Base-by-base conservation (phyloP, 2,888 invertebrate genomes). In the Philereme transversata region DNA sequence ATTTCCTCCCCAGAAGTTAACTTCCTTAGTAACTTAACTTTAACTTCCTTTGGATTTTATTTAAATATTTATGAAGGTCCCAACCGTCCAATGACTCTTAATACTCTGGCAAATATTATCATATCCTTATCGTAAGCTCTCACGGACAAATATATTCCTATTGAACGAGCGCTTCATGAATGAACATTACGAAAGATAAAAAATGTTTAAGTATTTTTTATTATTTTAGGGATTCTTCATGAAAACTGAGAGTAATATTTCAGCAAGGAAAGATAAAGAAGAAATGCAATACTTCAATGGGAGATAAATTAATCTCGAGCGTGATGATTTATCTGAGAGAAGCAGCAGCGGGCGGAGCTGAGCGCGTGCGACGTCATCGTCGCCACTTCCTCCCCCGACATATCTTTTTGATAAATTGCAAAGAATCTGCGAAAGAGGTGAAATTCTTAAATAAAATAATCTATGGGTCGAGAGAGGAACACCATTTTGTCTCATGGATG, bases 11-110 rank as follows among this genome's bases (percentile, higher is more conserved):
- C 74, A 67, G 78, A 87, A 85, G 83, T 84, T 84, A 79, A 84
- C 81, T 86, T 84, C 78, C 77, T 56, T 58, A 62, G 22, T 22
- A 22, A 22, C 22, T 22, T 22, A 22, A 22, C 22, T 22, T 22
- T 22, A 22, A 22, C 22, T 22, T 22, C 22, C 22, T 22, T 22
- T 82, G 81, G 82, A 76, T 79, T 59, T 83, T 82, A 78, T 82
- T 85, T 88, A 81, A 85, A 87, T 87, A 88, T 88, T 88, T 88
- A 88, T 88, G 84, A 86, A 81, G 80, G 72, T 72, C 68, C 72
- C 75, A 70, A 77, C 76, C 82, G 83, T 81, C 83, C 83, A 79
- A 76, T 73, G 82, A 82, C 81, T 86, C 83, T 83, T 83, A 82
- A 84, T 86, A 82, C 81, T 86, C 85, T 69, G 67, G 69, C 78